phyloP scores from a whole-genome alignment of 2,888 invertebrate species.

The Drosophila diplacantha region DNA sequence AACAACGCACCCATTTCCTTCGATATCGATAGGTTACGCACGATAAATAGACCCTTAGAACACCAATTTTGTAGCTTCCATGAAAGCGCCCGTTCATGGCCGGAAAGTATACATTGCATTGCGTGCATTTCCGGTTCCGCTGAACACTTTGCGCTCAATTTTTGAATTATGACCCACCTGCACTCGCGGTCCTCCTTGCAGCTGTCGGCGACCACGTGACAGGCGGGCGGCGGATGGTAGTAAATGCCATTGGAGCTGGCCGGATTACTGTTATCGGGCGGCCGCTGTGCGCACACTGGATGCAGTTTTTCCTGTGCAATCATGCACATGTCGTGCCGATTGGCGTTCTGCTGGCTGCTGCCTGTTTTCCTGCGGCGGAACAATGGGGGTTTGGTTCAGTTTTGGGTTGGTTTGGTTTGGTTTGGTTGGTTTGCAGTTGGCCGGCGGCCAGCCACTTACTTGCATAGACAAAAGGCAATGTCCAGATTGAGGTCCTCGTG shows the following conservation, averaged over 20 bases:
- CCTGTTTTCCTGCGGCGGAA: conserved; percentile 85
- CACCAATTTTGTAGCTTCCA: not conserved
- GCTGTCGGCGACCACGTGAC: conserved; percentile 89
- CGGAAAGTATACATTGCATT: conserved; percentile 48
- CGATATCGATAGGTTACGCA: too few relatives aligned
- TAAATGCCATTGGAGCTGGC: conserved; percentile 79
- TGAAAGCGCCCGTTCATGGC: not conserved
- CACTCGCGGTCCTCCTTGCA: conserved; percentile 90
- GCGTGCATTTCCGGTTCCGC: conserved; percentile 56
- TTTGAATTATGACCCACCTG: conserved; percentile 82
- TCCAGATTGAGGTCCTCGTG: conserved; percentile 90
- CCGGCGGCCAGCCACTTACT: conserved; percentile 82
- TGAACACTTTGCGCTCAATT: conserved; percentile 32
- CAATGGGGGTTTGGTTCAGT: conserved; percentile 24
- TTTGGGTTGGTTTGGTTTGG: conserved; percentile 7
- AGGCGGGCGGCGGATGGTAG: conserved; percentile 86
- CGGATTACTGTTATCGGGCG: conserved; percentile 80
- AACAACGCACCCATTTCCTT: too few relatives aligned
- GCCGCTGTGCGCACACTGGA: conserved; percentile 91
- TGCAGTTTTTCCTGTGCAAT: conserved; percentile 93
- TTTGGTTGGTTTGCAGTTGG: conserved; percentile 3
- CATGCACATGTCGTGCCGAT: conserved; percentile 91
- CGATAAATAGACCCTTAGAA: too few relatives aligned
- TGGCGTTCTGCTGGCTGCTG: conserved; percentile 73
- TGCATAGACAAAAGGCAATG: conserved; percentile 95